Evolutionary conservation across 2,113 vertebrate species (phyloP).

Genomic region (Ascaphus truei): DNA sequence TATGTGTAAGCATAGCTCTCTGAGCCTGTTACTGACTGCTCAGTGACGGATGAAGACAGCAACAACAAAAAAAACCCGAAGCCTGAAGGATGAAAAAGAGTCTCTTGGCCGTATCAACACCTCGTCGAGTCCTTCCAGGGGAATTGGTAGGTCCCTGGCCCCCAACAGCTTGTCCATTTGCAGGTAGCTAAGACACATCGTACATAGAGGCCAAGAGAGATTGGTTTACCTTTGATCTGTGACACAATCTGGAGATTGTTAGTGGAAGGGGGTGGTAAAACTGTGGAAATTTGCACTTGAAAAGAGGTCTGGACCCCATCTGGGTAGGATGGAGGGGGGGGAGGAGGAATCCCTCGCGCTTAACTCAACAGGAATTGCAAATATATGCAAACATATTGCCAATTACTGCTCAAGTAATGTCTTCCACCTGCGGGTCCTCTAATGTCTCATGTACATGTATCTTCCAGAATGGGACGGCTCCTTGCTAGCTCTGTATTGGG

Average conservation of each 20-base stretch:
- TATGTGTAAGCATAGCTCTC: too few species aligned
- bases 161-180: neutral
- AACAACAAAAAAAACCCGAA: too few species aligned
- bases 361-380: neutral
- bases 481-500: too few species aligned
- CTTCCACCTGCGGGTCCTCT: neutral
- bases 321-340: neutral
- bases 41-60: too few species aligned
- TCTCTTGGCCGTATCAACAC: too few species aligned
- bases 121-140: too few species aligned
- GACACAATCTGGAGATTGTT: conserved; percentile 2
- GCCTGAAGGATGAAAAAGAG: too few species aligned
- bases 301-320: conserved; percentile 5
- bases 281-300: conserved; percentile 14
- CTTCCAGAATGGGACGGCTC: too few species aligned
- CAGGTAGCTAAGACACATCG: neutral
- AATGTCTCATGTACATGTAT: too few species aligned
- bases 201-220: neutral
- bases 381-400: neutral
- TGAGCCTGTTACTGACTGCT: too few species aligned
- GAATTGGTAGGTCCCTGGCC: too few species aligned
- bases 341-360: neutral
- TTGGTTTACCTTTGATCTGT: neutral
- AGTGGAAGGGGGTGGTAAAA: neutral
- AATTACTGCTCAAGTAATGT: neutral